Evolutionary conservation across 2,113 vertebrate species (phyloP), one percentile per base, ranked within the genome.

Genomic region (Grammomys dolichurus): DNA sequence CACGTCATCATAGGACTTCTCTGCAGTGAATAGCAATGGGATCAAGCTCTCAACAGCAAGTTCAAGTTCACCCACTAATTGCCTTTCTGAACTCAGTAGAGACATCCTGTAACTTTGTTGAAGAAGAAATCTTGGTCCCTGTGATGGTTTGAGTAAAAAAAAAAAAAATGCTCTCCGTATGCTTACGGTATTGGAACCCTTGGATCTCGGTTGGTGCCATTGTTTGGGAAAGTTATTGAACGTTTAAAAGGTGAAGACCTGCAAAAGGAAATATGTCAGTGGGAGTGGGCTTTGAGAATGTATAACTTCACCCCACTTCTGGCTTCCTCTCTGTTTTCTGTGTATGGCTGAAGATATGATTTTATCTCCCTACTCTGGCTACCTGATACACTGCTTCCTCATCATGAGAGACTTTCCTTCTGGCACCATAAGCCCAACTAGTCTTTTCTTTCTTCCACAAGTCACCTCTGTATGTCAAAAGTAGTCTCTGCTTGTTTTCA

Each of bases 1-100:
- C 11, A 3, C 1, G 58, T 5, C 10, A 22, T 1, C 20, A 36
- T 31, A n/a, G 31, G 11, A 46, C 0, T 3, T 40, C 65, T 43
- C 24, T 19, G 28, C 17, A 11, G 5, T 3, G 2, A 46, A n/a
- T 9, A 10, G 60, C 10, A 65, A n/a, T 22, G 46, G 43, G 11
- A 78, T 26, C 16, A 8, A 26, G n/a, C 69, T 58, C 22, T 7
- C 28, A 31, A 31, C 24, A 51, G 13, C 10, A 36, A 28, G 36
- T 75, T 72, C 11, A 77, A 46, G 28, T 36, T 56, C 72, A 13
- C 11, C 31, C 16, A 43, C 58, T 46, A 26, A 65, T 33, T 51
- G 14, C 22, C 48, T 69, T 33, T 28, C 51, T 22, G 36, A 54
- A 28, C 22, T 28, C 40, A 19, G 65, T 4, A 36, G n/a, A 46